These are phyloP conservation scores for Elanus axillaris DNA, from an alignment of 2,113 vertebrate genomes.

Conservation along the genomic window DNA sequence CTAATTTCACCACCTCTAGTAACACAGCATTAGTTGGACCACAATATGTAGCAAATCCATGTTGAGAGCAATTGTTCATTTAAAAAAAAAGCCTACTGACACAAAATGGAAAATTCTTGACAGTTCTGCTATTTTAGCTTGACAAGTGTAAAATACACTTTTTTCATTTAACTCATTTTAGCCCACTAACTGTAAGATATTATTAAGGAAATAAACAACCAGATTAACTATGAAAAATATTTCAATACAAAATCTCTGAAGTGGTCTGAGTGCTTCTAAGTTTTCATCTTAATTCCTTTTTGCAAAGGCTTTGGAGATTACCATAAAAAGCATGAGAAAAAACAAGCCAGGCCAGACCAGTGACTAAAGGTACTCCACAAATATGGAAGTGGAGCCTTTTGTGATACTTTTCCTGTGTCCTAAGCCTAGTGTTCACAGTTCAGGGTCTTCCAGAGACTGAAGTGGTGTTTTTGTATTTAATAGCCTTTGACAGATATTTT, in stretches of 20 bases:
- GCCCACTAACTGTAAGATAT: background rate
- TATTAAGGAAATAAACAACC: background rate
- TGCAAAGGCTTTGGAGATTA: background rate
- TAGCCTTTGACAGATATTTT: background rate
- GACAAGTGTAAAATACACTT: background rate
- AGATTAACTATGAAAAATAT: background rate
- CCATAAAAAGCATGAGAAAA: background rate
- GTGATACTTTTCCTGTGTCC: background rate
- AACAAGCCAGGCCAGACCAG: background rate
- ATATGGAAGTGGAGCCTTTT: background rate
- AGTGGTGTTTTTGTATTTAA: background rate
- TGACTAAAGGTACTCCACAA: background rate
- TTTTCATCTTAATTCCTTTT: background rate
- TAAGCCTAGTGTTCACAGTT: background rate
- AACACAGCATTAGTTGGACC: background rate
- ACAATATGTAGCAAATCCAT: background rate
- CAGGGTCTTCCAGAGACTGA: background rate
- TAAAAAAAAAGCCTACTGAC: background rate
- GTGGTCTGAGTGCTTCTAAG: background rate
- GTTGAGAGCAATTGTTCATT: background rate
- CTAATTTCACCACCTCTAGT: background rate
- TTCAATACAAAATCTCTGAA: background rate
- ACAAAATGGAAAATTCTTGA: slow-evolving; percentile 11
- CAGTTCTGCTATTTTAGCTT: background rate
- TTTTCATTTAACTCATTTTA: background rate